phyloP scores from a whole-genome alignment of 2,888 invertebrate species.

The Miltochrista miniata region DNA sequence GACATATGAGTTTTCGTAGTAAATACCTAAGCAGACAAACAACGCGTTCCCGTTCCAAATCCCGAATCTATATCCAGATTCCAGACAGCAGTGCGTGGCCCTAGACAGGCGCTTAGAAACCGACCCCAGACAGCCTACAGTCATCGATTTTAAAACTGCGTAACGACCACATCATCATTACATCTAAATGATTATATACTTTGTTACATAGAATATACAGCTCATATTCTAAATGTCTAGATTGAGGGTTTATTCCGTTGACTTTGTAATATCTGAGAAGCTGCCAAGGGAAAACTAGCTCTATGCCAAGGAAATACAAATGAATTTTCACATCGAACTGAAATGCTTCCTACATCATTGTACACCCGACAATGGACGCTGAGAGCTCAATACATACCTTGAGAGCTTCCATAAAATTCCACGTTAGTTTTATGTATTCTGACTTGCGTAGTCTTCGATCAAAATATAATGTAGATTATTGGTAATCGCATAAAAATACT shows the following conservation, averaged over 20 bases:
- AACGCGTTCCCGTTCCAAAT: too few relatives aligned
- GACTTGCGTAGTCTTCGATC: too few relatives aligned
- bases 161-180: conserved; percentile 5
- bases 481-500: too few relatives aligned
- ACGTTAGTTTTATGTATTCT: too few relatives aligned
- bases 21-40: not conserved
- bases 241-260: not conserved
- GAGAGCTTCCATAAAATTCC: too few relatives aligned
- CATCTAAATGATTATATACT: conserved; percentile 13
- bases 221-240: conserved; percentile 1
- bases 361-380: too few relatives aligned
- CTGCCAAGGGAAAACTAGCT: not conserved
- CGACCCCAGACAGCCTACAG: conserved; percentile 26
- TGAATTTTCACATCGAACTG: too few relatives aligned
- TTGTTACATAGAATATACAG: not conserved
- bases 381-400: too few relatives aligned
- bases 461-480: too few relatives aligned
- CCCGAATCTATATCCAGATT: conserved; percentile 14
- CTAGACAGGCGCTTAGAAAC: conserved; percentile 23
- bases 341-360: too few relatives aligned
- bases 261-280: not conserved
- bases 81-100: conserved; percentile 30
- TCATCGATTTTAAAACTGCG: conserved; percentile 29
- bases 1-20: conserved; percentile 30
- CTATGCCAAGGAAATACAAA: too few relatives aligned